These are phyloP conservation scores for Solenodon paradoxus DNA, from an alignment of 2,113 vertebrate genomes.

Conservation along the genomic window DNA sequence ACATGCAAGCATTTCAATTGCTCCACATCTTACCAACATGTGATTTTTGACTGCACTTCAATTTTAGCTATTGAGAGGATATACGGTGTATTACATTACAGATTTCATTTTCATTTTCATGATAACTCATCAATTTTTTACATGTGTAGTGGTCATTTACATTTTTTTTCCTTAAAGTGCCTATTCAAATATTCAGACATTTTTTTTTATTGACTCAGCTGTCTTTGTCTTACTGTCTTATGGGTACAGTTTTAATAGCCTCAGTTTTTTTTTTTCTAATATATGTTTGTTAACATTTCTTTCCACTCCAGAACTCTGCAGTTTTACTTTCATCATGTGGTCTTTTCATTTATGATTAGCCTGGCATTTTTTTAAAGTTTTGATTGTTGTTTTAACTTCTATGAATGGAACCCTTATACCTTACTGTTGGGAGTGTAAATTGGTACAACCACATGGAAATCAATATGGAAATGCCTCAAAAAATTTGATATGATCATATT, in stretches of 20 bases:
- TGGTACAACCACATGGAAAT: too few relatives aligned
- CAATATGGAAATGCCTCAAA: too few relatives aligned
- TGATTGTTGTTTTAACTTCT: background rate
- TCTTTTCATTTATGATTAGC: background rate
- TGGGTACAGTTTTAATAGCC: background rate
- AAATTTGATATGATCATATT: too few relatives aligned
- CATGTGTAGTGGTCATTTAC: background rate
- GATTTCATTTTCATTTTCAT: background rate
- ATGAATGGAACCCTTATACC: too few relatives aligned
- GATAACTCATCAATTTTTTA: background rate
- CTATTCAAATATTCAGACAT: background rate
- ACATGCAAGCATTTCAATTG: background rate
- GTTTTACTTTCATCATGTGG: background rate
- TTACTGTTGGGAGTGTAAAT: too few relatives aligned
- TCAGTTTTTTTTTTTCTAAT: background rate
- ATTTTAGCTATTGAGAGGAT: background rate
- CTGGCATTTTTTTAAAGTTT: too few relatives aligned
- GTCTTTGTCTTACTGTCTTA: background rate
- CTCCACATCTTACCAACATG: background rate
- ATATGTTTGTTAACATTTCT: background rate
- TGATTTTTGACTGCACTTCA: background rate
- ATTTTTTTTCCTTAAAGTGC: background rate
- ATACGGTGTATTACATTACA: background rate
- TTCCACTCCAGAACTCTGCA: background rate
- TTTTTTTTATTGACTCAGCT: background rate